These are phyloP conservation scores for Formica selysi DNA, from an alignment of 1,140 invertebrate genomes.

Conservation along the genomic window DNA sequence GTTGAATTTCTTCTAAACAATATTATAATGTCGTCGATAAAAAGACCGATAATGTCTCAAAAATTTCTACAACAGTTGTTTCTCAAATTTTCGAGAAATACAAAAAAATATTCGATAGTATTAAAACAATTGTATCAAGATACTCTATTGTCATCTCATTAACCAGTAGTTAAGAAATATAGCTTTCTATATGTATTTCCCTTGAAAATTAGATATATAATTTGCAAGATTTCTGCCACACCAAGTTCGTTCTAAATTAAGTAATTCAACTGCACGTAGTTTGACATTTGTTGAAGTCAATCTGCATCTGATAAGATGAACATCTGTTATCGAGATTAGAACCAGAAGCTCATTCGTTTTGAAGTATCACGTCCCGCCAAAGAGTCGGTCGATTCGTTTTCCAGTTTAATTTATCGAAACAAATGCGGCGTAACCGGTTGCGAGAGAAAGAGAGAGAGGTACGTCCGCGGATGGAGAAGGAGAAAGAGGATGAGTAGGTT, in stretches of 20 bases:
- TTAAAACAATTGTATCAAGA: not conserved
- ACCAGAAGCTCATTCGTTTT: not conserved
- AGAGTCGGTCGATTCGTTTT: slow-evolving; percentile 55
- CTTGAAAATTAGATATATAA: not conserved
- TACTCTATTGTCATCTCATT: not conserved
- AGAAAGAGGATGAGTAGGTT: slow-evolving; percentile 19
- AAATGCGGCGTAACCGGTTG: slow-evolving; percentile 65
- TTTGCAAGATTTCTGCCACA: slow-evolving; percentile 5
- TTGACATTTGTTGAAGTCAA: slow-evolving; percentile 12
- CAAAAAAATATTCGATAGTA: not conserved
- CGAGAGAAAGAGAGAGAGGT: slow-evolving; percentile 1
- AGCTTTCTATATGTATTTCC: not conserved
- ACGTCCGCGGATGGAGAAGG: not conserved
- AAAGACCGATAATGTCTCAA: not conserved
- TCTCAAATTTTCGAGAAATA: not conserved
- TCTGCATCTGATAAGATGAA: slow-evolving; percentile 13
- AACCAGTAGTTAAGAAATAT: not conserved
- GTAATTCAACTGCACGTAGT: not conserved
- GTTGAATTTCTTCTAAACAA: not conserved
- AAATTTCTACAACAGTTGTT: too few species aligned
- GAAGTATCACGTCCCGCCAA: slow-evolving; percentile 39
- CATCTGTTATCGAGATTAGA: slow-evolving; percentile 60
- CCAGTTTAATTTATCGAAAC: slow-evolving; percentile 69
- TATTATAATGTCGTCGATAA: too few species aligned
- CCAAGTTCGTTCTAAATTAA: slow-evolving; percentile 9